Conservation (phyloP, 2,113 vertebrate genomes). For the Arenaria interpres region DNA sequence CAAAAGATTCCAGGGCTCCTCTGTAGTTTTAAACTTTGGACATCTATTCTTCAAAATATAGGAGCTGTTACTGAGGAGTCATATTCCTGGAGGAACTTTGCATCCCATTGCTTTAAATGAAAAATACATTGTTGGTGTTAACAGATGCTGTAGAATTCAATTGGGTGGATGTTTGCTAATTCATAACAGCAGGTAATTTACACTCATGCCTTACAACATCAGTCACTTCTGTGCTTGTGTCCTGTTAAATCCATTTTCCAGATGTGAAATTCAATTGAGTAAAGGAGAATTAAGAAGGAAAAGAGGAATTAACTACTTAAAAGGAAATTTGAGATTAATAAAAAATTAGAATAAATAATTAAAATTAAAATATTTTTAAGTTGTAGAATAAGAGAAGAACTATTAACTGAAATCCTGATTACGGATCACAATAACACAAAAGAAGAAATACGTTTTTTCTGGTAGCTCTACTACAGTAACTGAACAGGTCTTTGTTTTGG, state of each 20-base stretch:
- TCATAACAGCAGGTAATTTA: neutral
- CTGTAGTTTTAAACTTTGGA: neutral
- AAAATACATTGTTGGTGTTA: neutral
- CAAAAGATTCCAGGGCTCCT: neutral
- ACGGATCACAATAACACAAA: neutral
- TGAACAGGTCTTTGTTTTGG: neutral
- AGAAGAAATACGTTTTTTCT: neutral
- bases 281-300: neutral
- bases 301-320: neutral
- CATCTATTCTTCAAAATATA: neutral
- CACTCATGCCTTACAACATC: neutral
- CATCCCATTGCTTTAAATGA: neutral
- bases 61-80: neutral
- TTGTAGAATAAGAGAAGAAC: neutral
- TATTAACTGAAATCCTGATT: neutral
- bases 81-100: neutral
- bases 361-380: neutral
- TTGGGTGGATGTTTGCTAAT: neutral
- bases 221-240: neutral
- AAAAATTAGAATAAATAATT: neutral
- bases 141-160: neutral
- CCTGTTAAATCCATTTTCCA: neutral
- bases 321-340: neutral
- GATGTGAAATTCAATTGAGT: neutral
- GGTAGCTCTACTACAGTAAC: neutral